Conservation (phyloP, 2,113 vertebrate species). For the Argyrosomus japonicus region DNA sequence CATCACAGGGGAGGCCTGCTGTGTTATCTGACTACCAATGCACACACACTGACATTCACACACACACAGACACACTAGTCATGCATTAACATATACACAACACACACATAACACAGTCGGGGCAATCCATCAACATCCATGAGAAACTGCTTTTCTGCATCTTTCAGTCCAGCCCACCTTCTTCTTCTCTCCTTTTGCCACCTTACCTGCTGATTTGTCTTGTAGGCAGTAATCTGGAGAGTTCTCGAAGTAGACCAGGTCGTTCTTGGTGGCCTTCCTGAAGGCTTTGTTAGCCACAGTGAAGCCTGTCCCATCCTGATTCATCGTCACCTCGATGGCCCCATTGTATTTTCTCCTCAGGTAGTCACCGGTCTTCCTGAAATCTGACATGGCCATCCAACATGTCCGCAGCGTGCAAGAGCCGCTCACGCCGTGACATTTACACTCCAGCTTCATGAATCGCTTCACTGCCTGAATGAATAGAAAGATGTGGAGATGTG, state of each 20-base stretch:
- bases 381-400: conserved; percentile 97
- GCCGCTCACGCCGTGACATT: conserved; percentile 97
- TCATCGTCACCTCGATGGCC: conserved; percentile 96
- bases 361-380: conserved; percentile 95
- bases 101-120: conserved; percentile 69
- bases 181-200: neutral
- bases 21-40: conserved; percentile 72
- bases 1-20: conserved; percentile 74
- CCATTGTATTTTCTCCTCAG: conserved; percentile 95
- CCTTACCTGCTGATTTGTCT: conserved; percentile 96
- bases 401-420: conserved; percentile 97
- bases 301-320: conserved; percentile 96
- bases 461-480: conserved; percentile 92
- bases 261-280: conserved; percentile 94
- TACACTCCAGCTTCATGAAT: conserved; percentile 98
- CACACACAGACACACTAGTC: conserved; percentile 71
- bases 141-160: conserved; percentile 49
- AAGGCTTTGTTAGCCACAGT: conserved; percentile 96
- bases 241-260: conserved; percentile 98
- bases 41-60: conserved; percentile 56
- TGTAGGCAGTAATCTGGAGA: conserved; percentile 97
- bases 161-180: conserved; percentile 32
- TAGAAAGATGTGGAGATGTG: conserved; percentile 8
- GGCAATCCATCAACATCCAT: conserved; percentile 76
- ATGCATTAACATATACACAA: conserved; percentile 72